These are phyloP conservation scores for Drosophila koepferae DNA, from an alignment of 2,888 invertebrate species.

Conservation along the genomic window DNA sequence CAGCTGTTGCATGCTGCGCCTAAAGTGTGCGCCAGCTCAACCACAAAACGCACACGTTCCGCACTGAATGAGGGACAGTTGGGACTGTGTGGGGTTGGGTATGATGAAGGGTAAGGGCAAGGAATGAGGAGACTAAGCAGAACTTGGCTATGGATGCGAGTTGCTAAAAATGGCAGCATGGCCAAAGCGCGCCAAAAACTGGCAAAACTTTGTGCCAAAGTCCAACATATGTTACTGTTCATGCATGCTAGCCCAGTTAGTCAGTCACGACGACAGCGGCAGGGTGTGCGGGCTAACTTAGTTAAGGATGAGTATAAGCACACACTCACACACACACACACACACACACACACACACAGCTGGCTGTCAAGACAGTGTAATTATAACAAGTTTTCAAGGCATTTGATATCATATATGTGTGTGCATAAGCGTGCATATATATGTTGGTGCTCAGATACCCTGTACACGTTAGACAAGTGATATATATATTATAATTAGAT, in stretches of 20 bases:
- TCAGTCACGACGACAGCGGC: slow-evolving; percentile 30
- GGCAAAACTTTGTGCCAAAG: slow-evolving; percentile 66
- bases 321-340: slow-evolving; percentile 20
- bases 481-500: too few species aligned
- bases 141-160: slow-evolving; percentile 8
- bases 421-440: not conserved
- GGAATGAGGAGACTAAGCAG: not conserved
- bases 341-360: slow-evolving; percentile 23
- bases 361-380: slow-evolving; percentile 61
- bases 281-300: slow-evolving; percentile 36
- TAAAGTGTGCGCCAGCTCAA: slow-evolving; percentile 72
- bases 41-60: slow-evolving; percentile 77
- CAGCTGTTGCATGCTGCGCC: slow-evolving; percentile 75
- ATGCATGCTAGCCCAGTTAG: slow-evolving; percentile 68
- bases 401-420: slow-evolving; percentile 45
- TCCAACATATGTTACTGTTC: slow-evolving; percentile 78
- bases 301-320: slow-evolving; percentile 23
- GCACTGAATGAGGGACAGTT: slow-evolving; percentile 31
- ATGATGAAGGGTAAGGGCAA: not conserved
- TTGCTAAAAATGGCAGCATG: slow-evolving; percentile 47
- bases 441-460: slow-evolving; percentile 26
- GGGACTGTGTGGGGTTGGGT: not conserved
- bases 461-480: not conserved
- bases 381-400: slow-evolving; percentile 78
- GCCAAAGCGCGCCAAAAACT: slow-evolving; percentile 55